phyloP scores from a whole-genome alignment of 2,113 vertebrate genomes.

The Campylorhamphus procurvoides region DNA sequence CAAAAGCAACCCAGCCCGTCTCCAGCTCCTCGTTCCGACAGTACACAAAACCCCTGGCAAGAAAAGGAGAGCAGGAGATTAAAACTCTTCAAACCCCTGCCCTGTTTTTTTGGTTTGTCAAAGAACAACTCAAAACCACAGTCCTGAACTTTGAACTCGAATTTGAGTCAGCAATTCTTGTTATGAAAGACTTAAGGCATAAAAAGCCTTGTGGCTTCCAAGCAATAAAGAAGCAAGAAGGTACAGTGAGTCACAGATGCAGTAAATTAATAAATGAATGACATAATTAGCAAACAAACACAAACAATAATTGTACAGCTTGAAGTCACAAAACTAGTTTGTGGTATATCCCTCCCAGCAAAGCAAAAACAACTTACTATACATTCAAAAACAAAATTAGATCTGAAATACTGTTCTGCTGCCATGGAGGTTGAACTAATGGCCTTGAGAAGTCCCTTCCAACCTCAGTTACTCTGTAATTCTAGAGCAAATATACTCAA shows the following conservation, averaged over 20 bases:
- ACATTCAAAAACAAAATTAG: neutral
- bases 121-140: neutral
- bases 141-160: neutral
- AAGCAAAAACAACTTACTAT: neutral
- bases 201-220: neutral
- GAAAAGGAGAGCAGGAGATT: neutral
- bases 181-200: neutral
- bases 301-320: neutral
- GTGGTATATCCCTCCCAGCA: neutral
- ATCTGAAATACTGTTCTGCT: neutral
- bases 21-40: constrained; percentile 96
- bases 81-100: neutral
- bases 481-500: neutral
- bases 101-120: neutral
- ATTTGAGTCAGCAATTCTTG: neutral
- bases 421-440: neutral
- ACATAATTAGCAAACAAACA: constrained; percentile 13
- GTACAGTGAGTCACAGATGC: neutral
- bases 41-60: constrained; percentile 93
- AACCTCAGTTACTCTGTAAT: neutral
- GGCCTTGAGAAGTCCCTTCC: neutral
- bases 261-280: neutral
- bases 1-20: constrained; percentile 92
- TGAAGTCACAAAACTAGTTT: neutral
- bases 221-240: neutral